These are phyloP conservation scores for Montipora capricornis DNA, from an alignment of 64 coral and sea anemone genomes.

Conservation along the genomic window DNA sequence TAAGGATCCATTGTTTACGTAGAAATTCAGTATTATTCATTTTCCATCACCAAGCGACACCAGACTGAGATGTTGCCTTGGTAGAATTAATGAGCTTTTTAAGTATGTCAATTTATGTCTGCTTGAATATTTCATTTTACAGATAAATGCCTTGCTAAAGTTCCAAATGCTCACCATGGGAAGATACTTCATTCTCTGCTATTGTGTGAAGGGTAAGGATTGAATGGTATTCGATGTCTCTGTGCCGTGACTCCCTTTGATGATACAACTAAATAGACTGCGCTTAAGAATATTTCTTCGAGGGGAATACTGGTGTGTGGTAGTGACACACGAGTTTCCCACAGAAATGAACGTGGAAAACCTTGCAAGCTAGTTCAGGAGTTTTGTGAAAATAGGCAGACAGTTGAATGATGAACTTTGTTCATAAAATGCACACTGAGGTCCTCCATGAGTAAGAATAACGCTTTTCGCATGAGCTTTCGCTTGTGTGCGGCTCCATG, in stretches of 20 bases:
- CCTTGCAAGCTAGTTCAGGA: no score
- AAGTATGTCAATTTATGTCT: not conserved
- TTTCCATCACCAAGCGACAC: not conserved
- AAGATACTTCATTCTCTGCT: slow-evolving; percentile 85
- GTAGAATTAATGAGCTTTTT: not conserved
- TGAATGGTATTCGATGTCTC: not conserved
- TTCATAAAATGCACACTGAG: no score
- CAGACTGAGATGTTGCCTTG: not conserved
- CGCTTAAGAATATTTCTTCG: not conserved
- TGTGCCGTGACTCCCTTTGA: not conserved
- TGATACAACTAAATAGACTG: not conserved
- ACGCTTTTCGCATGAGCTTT: no score
- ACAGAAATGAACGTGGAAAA: no score
- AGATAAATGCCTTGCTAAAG: slow-evolving; percentile 86
- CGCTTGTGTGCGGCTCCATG: no score
- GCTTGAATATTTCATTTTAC: not conserved
- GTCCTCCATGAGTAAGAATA: no score
- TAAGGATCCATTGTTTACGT: not conserved
- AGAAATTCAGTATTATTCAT: not conserved
- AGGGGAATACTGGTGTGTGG: no score
- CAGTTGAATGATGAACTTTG: no score
- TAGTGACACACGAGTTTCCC: no score
- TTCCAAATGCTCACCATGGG: slow-evolving; percentile 84
- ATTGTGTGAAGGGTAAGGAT: slow-evolving; percentile 80
- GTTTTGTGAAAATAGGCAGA: no score